Conservation (phyloP, 2,797 vertebrate species). For the Pteronotus mesoamericanus region DNA sequence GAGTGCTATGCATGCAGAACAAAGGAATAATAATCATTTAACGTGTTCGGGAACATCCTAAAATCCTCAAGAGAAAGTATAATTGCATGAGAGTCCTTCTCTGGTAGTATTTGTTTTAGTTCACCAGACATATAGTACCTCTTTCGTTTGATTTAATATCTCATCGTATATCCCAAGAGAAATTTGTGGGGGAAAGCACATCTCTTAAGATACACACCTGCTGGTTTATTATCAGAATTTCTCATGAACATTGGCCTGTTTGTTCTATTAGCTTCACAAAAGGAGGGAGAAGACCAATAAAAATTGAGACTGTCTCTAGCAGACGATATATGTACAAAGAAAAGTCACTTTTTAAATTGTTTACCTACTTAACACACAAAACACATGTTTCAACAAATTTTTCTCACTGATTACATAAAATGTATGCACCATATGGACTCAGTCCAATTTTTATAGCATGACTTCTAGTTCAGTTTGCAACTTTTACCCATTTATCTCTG, state of each 20-base stretch:
- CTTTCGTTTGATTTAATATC: constrained; percentile 15
- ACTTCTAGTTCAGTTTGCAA: not conserved
- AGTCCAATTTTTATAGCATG: not conserved
- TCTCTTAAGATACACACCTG: not conserved
- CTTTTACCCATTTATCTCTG: not conserved
- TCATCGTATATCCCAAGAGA: constrained; percentile 7
- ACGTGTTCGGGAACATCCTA: constrained; percentile 59
- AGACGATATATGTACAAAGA: not conserved
- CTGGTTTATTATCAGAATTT: not conserved
- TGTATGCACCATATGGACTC: not conserved
- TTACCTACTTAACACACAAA: not conserved
- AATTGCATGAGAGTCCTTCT: constrained; percentile 38
- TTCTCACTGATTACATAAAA: not conserved
- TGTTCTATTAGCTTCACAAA: not conserved
- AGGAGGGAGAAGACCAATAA: not conserved
- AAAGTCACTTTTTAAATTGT: not conserved
- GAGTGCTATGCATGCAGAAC: constrained; percentile 42
- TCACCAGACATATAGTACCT: not conserved
- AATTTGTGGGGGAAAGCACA: not conserved
- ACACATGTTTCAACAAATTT: not conserved
- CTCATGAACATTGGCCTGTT: not conserved
- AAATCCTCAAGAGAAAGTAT: constrained; percentile 43
- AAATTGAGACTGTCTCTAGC: not conserved
- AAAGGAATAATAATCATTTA: constrained; percentile 53
- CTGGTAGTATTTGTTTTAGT: not conserved